Base-by-base conservation (phyloP, 2,113 vertebrate genomes). In the Miniopterus natalensis region DNA sequence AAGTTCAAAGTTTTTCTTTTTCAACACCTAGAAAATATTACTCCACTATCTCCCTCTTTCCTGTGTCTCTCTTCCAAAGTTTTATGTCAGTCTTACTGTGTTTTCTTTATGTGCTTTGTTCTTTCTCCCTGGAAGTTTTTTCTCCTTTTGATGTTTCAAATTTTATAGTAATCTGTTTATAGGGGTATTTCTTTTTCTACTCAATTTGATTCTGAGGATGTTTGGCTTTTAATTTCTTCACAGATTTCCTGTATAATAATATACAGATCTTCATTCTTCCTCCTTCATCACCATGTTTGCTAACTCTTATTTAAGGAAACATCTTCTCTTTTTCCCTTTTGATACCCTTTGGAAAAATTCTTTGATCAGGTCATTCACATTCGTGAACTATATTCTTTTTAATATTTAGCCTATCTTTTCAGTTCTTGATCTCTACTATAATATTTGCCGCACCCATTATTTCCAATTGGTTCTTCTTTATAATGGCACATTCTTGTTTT, bases 1-100 rank as follows among this genome's bases (percentile, higher is more conserved):
- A 47, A 93, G 53, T 79, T 92, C 74, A 96, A 93, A 70, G 51
- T 27, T 80, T 96, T 90, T 84, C 36, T 71, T 95, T 94, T 94
- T 95, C 51, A 93, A 45, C 27, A 95, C 36, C 21, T 71, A 84
- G 57, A 78, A 95, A 89, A 86, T 95, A 90, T 75, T 51, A 68
- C 25, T 74, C 15, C 27, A 70, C n/a, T 95, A 79, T 84, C 71
- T 84, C 83, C 47, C 36, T 77, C 12, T 47, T 89, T 74, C 18
- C 40, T 84, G 7, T 95, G 23, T 81, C 47, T 95, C 73, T 90
- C 20, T 74, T 93, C 90, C 73, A 93, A 68, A 68, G 18, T 66
- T 96, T 91, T 85, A 73, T 55, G 61, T 81, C 65, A 88, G 5
- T 77, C 23, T 92, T 51, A 73, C 25, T 92, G 23, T 90, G 36